Base-by-base conservation (phyloP, 2,888 invertebrate species). In the Protophormia terraenovae region DNA sequence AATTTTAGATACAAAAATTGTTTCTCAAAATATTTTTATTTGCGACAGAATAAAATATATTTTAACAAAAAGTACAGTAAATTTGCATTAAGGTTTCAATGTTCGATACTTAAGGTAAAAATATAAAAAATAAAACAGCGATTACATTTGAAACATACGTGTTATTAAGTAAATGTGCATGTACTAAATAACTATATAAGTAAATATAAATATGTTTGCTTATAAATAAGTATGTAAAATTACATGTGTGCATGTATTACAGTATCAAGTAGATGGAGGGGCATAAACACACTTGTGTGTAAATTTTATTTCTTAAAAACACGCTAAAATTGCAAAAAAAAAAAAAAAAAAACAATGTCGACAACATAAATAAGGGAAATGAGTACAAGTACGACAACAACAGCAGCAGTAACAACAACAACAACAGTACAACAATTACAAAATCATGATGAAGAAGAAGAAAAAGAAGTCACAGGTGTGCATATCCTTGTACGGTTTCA, bases 401-500 rank as follows among this genome's bases (percentile, higher is more conserved):
- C 8, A 66, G 45, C 38, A 41, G 41, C 27, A 29, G n/a, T 2
- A 29, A 14, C 16, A 45, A 60, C 2, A 29, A 19, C 5, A 38
- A 50, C 64, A 41, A 16, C 3, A 66, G 41, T 19, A n/a, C n/a
- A 55, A 55, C 29, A 29, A 55, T 8, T 10, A 32, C 10, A 60
- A 60, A 60, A 35, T 60, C 22, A 67, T 38, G 45, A 5, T 45
- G 32, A n/a, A 24, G 32, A 71, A 24, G 32, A 71, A 62, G 50
- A 29, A 79, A 71, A 71, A 62, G 16, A 72, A 72, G 80, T 80
- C 84, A 81, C 84, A 84, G 84, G 84, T 84, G 84, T 81, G 60
- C 81, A 35, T 73, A 81, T 73, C 77, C 77, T 77, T 81, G 81
- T 81, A 84, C 58, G 77, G 81, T 81, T 84, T 84, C 77, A 78